phyloP scores from a whole-genome alignment of 2,113 vertebrate genomes.

The Dendropsophus ebraccatus region DNA sequence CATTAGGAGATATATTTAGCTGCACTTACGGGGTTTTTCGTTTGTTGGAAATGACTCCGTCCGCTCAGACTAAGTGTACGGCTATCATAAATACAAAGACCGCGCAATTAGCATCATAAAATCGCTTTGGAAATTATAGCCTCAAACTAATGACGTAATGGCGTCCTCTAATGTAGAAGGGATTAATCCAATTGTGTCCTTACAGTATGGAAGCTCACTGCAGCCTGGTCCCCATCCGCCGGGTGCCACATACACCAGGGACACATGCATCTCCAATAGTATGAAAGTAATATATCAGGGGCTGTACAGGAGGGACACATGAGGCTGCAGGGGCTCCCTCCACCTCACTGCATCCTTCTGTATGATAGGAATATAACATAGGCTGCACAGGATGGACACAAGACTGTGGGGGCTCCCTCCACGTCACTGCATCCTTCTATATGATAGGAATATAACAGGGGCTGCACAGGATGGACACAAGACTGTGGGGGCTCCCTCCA shows the following conservation, averaged over 20 bases:
- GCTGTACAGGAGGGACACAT: too few species aligned
- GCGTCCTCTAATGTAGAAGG: constrained; percentile 17
- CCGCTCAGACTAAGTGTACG: constrained; percentile 45
- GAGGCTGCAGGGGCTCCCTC: too few species aligned
- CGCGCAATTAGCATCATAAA: constrained; percentile 53
- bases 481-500: too few species aligned
- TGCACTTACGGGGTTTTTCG: constrained; percentile 1
- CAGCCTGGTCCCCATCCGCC: not conserved
- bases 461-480: too few species aligned
- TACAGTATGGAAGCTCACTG: not conserved
- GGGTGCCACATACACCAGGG: not conserved
- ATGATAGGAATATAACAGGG: too few species aligned
- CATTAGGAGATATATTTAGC: constrained; percentile 46
- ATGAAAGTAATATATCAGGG: too few species aligned
- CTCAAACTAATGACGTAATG: constrained; percentile 47
- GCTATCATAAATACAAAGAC: constrained; percentile 39
- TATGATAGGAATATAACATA: too few species aligned
- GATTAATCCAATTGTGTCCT: constrained; percentile 6
- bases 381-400: too few species aligned
- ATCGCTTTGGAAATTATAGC: constrained; percentile 50
- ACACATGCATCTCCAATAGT: not conserved
- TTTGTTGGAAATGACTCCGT: constrained; percentile 29
- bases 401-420: too few species aligned
- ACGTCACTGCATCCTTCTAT: too few species aligned
- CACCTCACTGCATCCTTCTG: too few species aligned